Conservation (phyloP, 2,113 vertebrate species). For the Hiodon tergisus region DNA sequence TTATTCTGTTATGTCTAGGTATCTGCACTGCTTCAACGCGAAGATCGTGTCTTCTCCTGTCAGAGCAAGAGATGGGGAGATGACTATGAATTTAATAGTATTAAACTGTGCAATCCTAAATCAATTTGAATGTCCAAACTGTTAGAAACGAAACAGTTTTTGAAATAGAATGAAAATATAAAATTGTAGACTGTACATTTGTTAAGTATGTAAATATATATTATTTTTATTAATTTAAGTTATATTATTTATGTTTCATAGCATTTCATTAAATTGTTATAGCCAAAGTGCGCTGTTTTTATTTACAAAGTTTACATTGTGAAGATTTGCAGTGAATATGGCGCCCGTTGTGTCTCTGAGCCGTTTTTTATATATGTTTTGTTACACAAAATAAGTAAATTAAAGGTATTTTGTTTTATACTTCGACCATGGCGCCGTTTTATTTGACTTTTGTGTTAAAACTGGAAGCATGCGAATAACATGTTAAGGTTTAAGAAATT, state of each 20-base stretch:
- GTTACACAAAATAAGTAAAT: conserved; percentile 66
- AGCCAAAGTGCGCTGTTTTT: conserved; percentile 66
- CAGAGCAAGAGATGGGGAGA: too few species aligned
- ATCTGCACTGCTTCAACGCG: conserved; percentile 45
- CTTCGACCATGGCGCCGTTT: neutral
- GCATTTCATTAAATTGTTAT: conserved; percentile 58
- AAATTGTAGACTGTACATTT: conserved; percentile 60
- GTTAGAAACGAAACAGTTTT: conserved; percentile 88
- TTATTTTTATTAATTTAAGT: conserved; percentile 78
- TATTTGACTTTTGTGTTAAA: too few species aligned
- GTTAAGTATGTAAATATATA: conserved; percentile 76
- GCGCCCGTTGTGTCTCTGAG: conserved; percentile 72
- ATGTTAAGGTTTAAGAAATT: too few species aligned
- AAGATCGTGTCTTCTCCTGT: too few species aligned
- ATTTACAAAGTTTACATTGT: conserved; percentile 65
- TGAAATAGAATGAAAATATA: conserved; percentile 41
- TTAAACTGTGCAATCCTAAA: conserved; percentile 83
- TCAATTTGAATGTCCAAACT: conserved; percentile 71
- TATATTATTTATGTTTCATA: conserved; percentile 83
- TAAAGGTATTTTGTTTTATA: conserved; percentile 33
- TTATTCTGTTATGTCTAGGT: conserved; percentile 30
- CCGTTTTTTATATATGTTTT: conserved; percentile 59
- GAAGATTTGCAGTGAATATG: conserved; percentile 67
- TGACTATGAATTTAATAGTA: conserved; percentile 51
- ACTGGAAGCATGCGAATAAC: too few species aligned